These are phyloP conservation scores for Danio albolineatus DNA, from an alignment of 2,797 vertebrate genomes.

Conservation along the genomic window DNA sequence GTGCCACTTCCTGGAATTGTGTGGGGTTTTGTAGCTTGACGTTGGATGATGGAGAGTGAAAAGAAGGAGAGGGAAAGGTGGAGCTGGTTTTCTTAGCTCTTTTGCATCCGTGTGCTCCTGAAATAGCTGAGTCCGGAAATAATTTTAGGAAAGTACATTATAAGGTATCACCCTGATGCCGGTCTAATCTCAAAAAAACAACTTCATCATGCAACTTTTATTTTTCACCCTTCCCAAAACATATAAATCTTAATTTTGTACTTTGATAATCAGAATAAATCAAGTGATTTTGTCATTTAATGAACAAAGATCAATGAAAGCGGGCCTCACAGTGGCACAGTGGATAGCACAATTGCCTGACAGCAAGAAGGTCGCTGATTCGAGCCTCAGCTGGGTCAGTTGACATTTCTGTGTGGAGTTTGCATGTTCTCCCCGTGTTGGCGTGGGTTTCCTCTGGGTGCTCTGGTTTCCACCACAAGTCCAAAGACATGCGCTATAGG, in stretches of 20 bases:
- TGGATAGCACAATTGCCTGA: too few relatives aligned
- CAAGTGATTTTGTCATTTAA: neutral
- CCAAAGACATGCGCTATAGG: too few relatives aligned
- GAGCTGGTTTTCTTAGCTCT: slow-evolving; percentile 55
- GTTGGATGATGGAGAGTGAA: slow-evolving; percentile 45
- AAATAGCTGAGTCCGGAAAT: slow-evolving; percentile 57
- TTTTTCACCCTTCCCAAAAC: slow-evolving; percentile 7
- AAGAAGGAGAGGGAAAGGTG: slow-evolving; percentile 60
- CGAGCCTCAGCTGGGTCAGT: too few relatives aligned
- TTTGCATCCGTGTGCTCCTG: slow-evolving; percentile 54
- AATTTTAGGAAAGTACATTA: slow-evolving; percentile 58
- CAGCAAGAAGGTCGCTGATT: too few relatives aligned
- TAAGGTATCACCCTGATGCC: slow-evolving; percentile 43
- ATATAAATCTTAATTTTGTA: neutral
- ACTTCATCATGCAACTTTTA: neutral
- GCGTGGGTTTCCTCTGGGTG: too few relatives aligned
- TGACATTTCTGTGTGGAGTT: too few relatives aligned
- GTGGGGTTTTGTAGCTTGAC: slow-evolving; percentile 46
- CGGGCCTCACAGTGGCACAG: too few relatives aligned
- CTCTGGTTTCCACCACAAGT: too few relatives aligned
- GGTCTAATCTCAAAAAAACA: slow-evolving; percentile 51
- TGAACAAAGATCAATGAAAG: neutral
- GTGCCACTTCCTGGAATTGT: slow-evolving; percentile 65
- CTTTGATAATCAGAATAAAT: neutral
- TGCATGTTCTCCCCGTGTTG: too few relatives aligned